These are phyloP conservation scores for Encarsia formosa DNA, from an alignment of 2,888 invertebrate genomes.

Conservation along the genomic window DNA sequence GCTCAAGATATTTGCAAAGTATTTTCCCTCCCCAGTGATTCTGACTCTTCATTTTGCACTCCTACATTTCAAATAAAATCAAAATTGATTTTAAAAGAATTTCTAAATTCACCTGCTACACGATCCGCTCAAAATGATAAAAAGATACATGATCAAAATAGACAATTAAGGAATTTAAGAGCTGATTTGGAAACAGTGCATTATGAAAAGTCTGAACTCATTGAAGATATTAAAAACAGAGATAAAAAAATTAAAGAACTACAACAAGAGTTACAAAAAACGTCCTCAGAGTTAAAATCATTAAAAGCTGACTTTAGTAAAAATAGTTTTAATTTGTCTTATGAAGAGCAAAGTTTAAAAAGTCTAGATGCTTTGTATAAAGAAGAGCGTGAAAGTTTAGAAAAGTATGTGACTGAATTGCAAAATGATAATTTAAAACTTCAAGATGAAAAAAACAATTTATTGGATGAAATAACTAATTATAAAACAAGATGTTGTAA, in stretches of 20 bases:
- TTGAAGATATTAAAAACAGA: slow-evolving; percentile 58
- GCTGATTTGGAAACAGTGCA: slow-evolving; percentile 61
- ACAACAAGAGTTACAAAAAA: slow-evolving; percentile 53
- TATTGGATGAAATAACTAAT: slow-evolving; percentile 47
- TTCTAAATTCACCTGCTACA: slow-evolving; percentile 43
- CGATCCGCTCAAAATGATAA: slow-evolving; percentile 38
- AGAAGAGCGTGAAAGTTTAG: slow-evolving; percentile 56
- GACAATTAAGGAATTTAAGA: slow-evolving; percentile 55
- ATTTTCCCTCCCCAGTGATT: slow-evolving; percentile 37
- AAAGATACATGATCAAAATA: slow-evolving; percentile 49
- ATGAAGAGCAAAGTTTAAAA: slow-evolving; percentile 1
- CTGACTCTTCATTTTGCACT: slow-evolving; percentile 29
- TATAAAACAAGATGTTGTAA: slow-evolving; percentile 28
- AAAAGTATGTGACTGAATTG: slow-evolving; percentile 54
- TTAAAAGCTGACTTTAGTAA: slow-evolving; percentile 33
- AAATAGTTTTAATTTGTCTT: background rate
- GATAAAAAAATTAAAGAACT: slow-evolving; percentile 56
- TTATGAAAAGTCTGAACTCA: slow-evolving; percentile 61
- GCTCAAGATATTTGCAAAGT: slow-evolving; percentile 52
- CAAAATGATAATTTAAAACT: slow-evolving; percentile 56
- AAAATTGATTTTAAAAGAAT: slow-evolving; percentile 36
- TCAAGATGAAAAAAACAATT: slow-evolving; percentile 54
- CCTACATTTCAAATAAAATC: too few species aligned
- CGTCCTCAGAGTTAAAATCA: slow-evolving; percentile 46
- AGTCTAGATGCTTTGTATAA: slow-evolving; percentile 41